phyloP scores from a whole-genome alignment of 2,797 vertebrate genomes.

The Leptodactylus fallax region DNA sequence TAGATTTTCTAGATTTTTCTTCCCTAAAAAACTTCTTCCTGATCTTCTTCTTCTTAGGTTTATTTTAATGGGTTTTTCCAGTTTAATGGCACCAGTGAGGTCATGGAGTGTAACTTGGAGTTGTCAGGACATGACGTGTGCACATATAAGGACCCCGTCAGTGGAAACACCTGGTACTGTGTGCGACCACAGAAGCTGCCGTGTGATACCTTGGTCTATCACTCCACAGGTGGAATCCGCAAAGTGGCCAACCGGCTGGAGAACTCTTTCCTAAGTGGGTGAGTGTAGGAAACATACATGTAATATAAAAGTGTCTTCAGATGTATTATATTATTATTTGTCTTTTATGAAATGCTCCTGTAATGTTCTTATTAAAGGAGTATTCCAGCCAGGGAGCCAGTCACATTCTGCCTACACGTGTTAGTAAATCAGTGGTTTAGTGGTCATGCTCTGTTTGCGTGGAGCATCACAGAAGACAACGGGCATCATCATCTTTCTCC shows the following conservation, averaged over 20 bases:
- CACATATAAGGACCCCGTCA: conserved; percentile 66
- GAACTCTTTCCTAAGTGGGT: conserved; percentile 65
- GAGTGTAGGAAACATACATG: neutral
- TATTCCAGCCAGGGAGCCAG: no score
- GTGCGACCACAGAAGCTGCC: conserved; percentile 63
- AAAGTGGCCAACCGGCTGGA: conserved; percentile 65
- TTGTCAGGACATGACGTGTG: conserved; percentile 57
- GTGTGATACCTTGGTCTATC: conserved; percentile 65
- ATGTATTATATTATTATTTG: no score
- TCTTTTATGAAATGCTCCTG: no score
- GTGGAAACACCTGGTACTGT: conserved; percentile 70
- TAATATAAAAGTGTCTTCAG: no score
- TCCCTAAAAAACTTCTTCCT: no score
- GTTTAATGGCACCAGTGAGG: conserved; percentile 41
- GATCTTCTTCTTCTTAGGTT: neutral
- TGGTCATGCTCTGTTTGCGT: no score
- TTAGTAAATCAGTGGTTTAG: no score
- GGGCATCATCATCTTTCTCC: no score
- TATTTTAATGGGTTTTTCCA: conserved; percentile 68
- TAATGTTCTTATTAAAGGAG: no score
- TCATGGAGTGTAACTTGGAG: conserved; percentile 67
- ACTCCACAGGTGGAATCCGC: conserved; percentile 67
- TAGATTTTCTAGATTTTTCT: no score
- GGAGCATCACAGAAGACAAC: no score
- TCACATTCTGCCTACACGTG: no score